Base-by-base conservation (phyloP, 2,113 vertebrate species). In the Xenus cinereus region DNA sequence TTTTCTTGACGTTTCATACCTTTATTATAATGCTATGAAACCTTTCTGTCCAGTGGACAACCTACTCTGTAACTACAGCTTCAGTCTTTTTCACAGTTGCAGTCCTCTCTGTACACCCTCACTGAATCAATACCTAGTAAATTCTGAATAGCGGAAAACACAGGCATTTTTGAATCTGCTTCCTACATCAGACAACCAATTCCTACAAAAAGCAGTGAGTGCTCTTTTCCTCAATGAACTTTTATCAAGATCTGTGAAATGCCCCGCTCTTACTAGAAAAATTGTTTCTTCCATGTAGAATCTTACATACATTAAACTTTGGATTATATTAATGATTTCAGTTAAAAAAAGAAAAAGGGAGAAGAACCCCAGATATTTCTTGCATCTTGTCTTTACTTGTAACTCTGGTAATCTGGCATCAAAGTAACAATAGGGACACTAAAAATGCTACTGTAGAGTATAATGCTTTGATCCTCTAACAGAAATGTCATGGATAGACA, bases 51-150 rank as follows among this genome's bases (percentile, higher is more conserved):
- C 1, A 2, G 32, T 63, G 63, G 48, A 23, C 11, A 80, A 14
- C 5, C 32, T 86, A 19, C 19, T 75, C 19, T 1, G 0, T 68
- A 80, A 22, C 43, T 64, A 30, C 30, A 45, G 19, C 0, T 0
- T 14, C 60, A 64, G 24, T 9, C 63, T 23, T n/a, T 22, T 57
- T 33, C 35, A 41, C 35, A 17, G 3, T 14, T 77, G 23, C 43
- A 60, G 39, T 19, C 27, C 24, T 12, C 17, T 56, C 37, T 82
- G n/a, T 62, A n/a, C 8, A 39, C 12, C 8, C 16, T 26, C 7
- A 10, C 9, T 75, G 46, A 89, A 63, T 64, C 27, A 59, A 53
- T 9, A 50, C 26, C n/a, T 51, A 39, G 7, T 8, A 20, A 24
- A 83, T 60, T 45, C 33, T 30, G n/a, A 87, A 46, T 33, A 20